These are phyloP conservation scores for Lycophotia porphyrea DNA, from an alignment of 2,888 invertebrate genomes.

Conservation along the genomic window DNA sequence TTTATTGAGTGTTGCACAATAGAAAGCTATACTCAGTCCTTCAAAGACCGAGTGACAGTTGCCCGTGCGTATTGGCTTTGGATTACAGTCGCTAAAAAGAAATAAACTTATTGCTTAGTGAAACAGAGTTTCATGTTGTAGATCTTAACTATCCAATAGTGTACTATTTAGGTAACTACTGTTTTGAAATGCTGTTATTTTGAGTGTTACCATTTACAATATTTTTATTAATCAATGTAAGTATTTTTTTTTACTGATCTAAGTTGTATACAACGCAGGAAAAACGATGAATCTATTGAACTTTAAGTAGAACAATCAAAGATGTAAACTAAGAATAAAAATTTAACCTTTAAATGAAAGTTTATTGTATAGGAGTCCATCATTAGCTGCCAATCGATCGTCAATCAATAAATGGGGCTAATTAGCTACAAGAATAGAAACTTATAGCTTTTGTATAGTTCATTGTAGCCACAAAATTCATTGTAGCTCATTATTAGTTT, in stretches of 20 bases:
- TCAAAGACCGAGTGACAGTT: constrained; percentile 36
- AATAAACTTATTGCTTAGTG: not conserved
- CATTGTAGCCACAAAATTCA: not conserved
- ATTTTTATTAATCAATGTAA: constrained; percentile 11
- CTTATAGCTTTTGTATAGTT: not conserved
- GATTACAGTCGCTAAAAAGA: constrained; percentile 11
- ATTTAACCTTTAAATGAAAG: not conserved
- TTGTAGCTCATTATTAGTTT: not conserved
- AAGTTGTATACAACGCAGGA: not conserved
- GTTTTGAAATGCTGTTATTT: not conserved
- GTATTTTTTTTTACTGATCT: constrained; percentile 1
- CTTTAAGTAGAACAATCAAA: not conserved
- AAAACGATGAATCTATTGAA: not conserved
- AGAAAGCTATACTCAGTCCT: constrained; percentile 65
- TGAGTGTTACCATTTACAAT: too few species aligned
- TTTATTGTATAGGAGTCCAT: not conserved
- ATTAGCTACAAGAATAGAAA: constrained; percentile 6
- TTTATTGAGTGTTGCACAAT: constrained; percentile 57
- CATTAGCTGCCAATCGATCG: not conserved
- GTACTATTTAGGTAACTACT: not conserved
- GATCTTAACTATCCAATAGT: not conserved
- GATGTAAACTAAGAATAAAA: not conserved
- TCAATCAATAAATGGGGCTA: not conserved
- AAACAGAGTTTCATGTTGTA: not conserved
- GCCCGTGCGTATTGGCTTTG: constrained; percentile 40